Conservation (phyloP, 2,888 invertebrate species). For the Xestia rhomboidea region DNA sequence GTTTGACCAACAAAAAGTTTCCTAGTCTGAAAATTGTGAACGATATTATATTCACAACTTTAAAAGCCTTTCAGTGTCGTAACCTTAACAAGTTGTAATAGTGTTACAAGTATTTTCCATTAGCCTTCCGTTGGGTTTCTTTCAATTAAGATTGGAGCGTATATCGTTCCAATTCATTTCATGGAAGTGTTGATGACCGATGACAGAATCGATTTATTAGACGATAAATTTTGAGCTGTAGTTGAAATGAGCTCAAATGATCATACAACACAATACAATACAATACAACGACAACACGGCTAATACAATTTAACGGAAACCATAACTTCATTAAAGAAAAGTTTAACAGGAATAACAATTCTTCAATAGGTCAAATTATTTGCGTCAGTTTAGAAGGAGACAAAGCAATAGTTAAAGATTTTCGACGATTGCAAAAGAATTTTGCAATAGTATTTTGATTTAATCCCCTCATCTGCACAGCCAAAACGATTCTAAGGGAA, state of each 20-base stretch:
- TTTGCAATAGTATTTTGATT: not conserved
- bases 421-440: not conserved
- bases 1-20: not conserved
- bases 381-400: not conserved
- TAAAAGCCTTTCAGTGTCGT: constrained; percentile 22
- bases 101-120: constrained; percentile 20
- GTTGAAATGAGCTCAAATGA: not conserved
- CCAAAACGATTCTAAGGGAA: not conserved
- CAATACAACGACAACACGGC: too few relatives aligned
- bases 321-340: not conserved
- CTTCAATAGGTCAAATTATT: not conserved
- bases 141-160: constrained; percentile 3
- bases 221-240: not conserved
- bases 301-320: not conserved
- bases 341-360: not conserved
- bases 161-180: constrained; percentile 1
- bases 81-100: not conserved
- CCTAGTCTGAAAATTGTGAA: not conserved
- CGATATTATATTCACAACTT: not conserved
- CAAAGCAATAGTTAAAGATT: not conserved
- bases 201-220: constrained; percentile 8
- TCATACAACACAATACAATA: not conserved
- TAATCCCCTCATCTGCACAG: not conserved
- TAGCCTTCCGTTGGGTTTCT: constrained; percentile 14
- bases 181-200: not conserved